Base-by-base conservation (phyloP, 2,888 invertebrate species). In the Nemotelus nigrinus region DNA sequence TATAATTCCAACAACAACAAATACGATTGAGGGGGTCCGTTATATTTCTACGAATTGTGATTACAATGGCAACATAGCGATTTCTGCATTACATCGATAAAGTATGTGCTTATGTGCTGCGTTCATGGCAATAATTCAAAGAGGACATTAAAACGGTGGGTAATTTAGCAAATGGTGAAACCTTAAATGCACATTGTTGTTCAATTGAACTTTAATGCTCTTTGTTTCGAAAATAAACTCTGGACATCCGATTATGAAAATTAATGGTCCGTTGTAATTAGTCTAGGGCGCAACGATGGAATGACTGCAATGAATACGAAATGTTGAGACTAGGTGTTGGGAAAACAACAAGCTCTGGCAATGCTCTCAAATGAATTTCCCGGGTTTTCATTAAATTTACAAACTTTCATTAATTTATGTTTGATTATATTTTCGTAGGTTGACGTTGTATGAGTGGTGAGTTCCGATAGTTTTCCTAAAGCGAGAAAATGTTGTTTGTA, bases 81-180 rank as follows among this genome's bases (percentile, higher is more conserved):
- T 70, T 70, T 53, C 45, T 43, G 55, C n/a, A 70, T 10, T 70
- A 55, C 55, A 55, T 70, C 70, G 55, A 70, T 55, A 55, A 55
- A 55, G 8, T 55, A 53, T 25, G 25, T 25, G 25, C 25, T 25
- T 25, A 25, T 25, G 25, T 25, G 25, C 25, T 25, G 25, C 25
- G 25, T 25, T 25, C 25, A 25, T 55, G 70, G 70, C 10, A 41
- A 70, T 55, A 53, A 70, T 55, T 43, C 55, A 70, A 55, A 55
- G 8, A 47, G 65, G 44, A 70, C 55, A 70, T 70, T 70, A 70
- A 70, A 70, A 70, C 25, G 25, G 25, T 70, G 53, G 70, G 55
- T 8, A 70, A 55, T 70, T 70, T 70, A 8, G 70, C 53, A 53
- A 70, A 7, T 60, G n/a, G 41, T 43, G 7, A 41, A 60, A 43